Evolutionary conservation across 2,888 invertebrate species (phyloP), one percentile per base, ranked within the genome.

Genomic region (Amaurobius ferox): DNA sequence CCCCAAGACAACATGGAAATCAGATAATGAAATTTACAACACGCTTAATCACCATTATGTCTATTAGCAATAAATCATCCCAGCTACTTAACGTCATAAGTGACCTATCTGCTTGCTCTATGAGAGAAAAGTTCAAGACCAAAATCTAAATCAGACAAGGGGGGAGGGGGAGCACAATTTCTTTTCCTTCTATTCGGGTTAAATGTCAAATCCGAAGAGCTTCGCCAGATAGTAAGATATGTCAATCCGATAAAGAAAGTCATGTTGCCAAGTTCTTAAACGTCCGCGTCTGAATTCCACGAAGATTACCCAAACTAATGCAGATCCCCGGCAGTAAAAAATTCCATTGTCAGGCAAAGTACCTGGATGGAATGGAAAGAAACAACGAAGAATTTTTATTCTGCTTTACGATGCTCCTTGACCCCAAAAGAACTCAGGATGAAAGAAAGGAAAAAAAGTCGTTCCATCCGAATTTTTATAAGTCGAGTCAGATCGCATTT

Each of bases 361-460:
- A 55, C 19, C 55, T 55, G 55, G 55, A 1, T 55, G 19, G 55
- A 55, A 55, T 55, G 23, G 23, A 23, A 55, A 61, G 13, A 71
- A 74, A 55, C 19, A 23, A 29, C 13, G 48, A 66, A 71, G 77
- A 71, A 77, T 71, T 77, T 83, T 83, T 74, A 83, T 83, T 83
- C 76, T 35, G 76, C 40, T 74, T 80, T 80, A 80, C 61, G 73
- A 23, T 71, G 80, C 80, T 29, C 83, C 77, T 71, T 77, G 83
- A 83, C 83, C 83, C 13, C 23, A n/a, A 64, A 83, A 73, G n/a
- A n/a, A 61, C 61, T 66, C 71, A 29, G 61, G 48, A 39, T 6
- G 30, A 39, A 11, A 29, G 44, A 16, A 16, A 16, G 44, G 44
- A 16, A 16, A 16, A 23, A 55, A 55, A 11, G 19, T 55, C 55